phyloP scores from a whole-genome alignment of 2,797 vertebrate genomes.

The Phrynocephalus vlangalii region DNA sequence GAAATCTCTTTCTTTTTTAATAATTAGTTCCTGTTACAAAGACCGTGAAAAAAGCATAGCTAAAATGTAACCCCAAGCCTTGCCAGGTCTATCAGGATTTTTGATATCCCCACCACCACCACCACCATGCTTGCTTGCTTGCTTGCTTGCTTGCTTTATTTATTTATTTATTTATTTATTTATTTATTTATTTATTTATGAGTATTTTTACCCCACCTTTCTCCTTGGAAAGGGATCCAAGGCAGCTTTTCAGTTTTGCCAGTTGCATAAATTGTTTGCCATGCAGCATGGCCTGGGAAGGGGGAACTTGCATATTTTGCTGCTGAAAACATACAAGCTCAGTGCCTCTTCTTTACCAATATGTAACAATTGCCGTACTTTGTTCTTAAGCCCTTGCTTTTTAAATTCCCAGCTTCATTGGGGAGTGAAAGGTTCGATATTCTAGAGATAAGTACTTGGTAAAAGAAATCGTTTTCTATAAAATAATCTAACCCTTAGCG shows the following conservation, averaged over 20 bases:
- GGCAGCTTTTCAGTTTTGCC: background rate
- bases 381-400: too few relatives aligned
- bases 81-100: background rate
- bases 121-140: too few relatives aligned
- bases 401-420: too few relatives aligned
- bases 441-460: background rate
- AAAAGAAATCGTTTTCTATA: background rate
- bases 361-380: background rate
- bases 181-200: too few relatives aligned
- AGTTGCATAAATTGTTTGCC: background rate
- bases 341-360: background rate
- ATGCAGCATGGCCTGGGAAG: background rate
- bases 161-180: too few relatives aligned
- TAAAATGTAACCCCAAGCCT: background rate
- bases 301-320: too few relatives aligned
- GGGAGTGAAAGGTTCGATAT: background rate
- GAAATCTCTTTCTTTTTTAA: slow-evolving; percentile 13
- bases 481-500: background rate
- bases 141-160: too few relatives aligned
- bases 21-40: background rate
- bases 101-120: too few relatives aligned
- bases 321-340: background rate
- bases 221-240: too few relatives aligned
- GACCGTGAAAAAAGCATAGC: background rate
- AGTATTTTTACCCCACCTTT: too few relatives aligned